These are phyloP conservation scores for Drosophila asahinai DNA, from an alignment of 1,140 invertebrate species.

Conservation along the genomic window DNA sequence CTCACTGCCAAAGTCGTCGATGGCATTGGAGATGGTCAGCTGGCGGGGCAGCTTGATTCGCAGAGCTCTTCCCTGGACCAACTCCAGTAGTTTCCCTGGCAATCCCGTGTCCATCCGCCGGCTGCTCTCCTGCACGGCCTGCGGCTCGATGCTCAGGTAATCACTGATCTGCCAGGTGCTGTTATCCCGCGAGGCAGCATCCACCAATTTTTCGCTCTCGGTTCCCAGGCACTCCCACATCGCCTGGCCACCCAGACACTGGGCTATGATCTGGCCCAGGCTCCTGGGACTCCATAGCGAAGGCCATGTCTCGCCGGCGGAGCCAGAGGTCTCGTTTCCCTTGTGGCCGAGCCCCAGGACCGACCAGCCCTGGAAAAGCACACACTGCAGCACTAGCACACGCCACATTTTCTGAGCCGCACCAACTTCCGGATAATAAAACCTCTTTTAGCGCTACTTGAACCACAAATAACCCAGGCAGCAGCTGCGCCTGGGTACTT, in stretches of 20 bases:
- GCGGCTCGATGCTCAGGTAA: conserved; percentile 86
- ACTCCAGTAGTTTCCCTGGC: conserved; percentile 54
- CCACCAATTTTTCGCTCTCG: conserved; percentile 86
- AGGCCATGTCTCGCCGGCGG: neutral
- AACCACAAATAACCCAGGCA: conserved; percentile 61
- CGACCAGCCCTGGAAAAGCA: conserved; percentile 17
- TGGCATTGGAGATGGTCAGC: conserved; percentile 68
- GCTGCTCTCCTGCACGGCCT: conserved; percentile 58
- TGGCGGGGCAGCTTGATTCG: conserved; percentile 59
- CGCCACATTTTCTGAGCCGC: conserved; percentile 47
- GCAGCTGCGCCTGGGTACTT: conserved; percentile 29
- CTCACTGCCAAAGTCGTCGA: conserved; percentile 66
- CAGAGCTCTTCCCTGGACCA: conserved; percentile 65
- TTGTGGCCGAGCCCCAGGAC: conserved; percentile 21
- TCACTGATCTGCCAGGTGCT: conserved; percentile 87
- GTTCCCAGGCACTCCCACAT: conserved; percentile 86
- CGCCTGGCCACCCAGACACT: conserved; percentile 82
- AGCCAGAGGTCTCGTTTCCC: conserved; percentile 4
- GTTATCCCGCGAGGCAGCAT: conserved; percentile 86
- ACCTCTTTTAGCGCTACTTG: conserved; percentile 22
- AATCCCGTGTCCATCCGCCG: conserved; percentile 15
- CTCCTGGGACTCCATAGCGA: conserved; percentile 46
- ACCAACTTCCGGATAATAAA: neutral
- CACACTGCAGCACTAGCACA: conserved; percentile 46
- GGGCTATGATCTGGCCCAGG: conserved; percentile 61